Evolutionary conservation across 2,888 invertebrate genomes (phyloP).

Genomic region (Synanthedon formicaeformis): DNA sequence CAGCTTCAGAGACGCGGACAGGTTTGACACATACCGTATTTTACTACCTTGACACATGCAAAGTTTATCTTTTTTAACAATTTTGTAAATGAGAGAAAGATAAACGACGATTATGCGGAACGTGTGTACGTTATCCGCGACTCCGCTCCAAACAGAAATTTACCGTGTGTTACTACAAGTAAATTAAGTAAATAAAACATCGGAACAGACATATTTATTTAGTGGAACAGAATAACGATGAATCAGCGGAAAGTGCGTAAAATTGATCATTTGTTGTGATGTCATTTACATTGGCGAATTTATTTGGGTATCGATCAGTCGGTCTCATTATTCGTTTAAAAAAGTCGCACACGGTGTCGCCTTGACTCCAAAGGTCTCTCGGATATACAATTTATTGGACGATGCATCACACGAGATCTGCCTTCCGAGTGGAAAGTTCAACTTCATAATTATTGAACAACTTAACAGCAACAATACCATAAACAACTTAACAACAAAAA

Average conservation of each 20-base stretch:
- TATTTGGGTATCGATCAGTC: conserved; percentile 38
- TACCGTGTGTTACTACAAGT: not conserved
- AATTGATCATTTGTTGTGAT: conserved; percentile 28
- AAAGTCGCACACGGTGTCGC: conserved; percentile 10
- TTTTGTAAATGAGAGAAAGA: not conserved
- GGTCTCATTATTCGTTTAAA: conserved; percentile 24
- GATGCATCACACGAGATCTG: conserved; percentile 29
- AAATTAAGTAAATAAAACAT: conserved; percentile 1
- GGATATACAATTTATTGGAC: conserved; percentile 37
- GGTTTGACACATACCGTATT: conserved; percentile 24
- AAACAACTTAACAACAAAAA: not conserved
- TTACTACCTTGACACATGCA: conserved; percentile 21
- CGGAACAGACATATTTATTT: not conserved
- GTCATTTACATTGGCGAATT: conserved; percentile 28
- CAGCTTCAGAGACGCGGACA: conserved; percentile 11
- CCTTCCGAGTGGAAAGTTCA: conserved; percentile 23
- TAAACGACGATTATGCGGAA: not conserved
- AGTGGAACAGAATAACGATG: conserved; percentile 8
- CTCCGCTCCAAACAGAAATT: not conserved
- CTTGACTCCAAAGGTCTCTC: conserved; percentile 30
- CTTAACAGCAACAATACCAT: not conserved
- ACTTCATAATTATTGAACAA: conserved; percentile 10
- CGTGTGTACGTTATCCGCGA: not conserved
- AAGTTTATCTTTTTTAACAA: conserved; percentile 5
- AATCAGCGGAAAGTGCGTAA: conserved; percentile 17